Percentiles rank a stretch among this genome's conserved stretches.
These are phyloP conservation scores for Gastracanthus pulcherrimus DNA, from an alignment of 2,888 invertebrate genomes.

Conservation along the genomic window DNA sequence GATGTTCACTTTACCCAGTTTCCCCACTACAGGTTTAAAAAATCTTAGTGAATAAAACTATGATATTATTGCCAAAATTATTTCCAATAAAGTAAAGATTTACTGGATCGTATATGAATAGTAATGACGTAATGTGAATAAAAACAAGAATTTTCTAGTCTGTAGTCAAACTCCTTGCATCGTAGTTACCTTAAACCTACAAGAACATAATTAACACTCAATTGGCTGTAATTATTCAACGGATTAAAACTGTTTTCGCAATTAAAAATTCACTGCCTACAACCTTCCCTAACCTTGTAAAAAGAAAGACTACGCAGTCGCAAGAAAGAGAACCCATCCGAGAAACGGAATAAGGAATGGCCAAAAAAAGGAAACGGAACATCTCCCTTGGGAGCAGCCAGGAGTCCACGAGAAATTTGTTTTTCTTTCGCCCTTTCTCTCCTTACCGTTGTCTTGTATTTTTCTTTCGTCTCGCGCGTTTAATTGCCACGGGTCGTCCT, in stretches of 20 bases:
- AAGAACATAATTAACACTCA: no score
- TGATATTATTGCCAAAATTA: no score
- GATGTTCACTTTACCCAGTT: no score
- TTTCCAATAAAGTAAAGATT: no score
- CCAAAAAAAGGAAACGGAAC: neutral
- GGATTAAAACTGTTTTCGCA: neutral
- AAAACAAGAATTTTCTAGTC: no score
- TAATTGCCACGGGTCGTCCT: slow-evolving; percentile 47
- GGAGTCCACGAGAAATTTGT: slow-evolving; percentile 29
- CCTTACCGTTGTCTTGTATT: neutral
- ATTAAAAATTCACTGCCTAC: slow-evolving; percentile 22
- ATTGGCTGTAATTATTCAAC: no score
- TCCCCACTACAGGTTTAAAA: no score
- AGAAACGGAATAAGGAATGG: neutral
- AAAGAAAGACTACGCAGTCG: neutral
- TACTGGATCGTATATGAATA: no score
- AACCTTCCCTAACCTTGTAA: neutral
- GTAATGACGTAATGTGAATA: no score
- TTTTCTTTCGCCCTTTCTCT: slow-evolving; percentile 8
- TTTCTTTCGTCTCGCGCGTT: slow-evolving; percentile 28
- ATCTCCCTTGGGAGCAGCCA: neutral
- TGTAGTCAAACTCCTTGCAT: no score
- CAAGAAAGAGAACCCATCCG: neutral
- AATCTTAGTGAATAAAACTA: no score
- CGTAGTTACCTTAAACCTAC: no score